Evolutionary conservation across 2,113 vertebrate species (phyloP), one percentile per base, ranked within the genome.

Genomic region (Austrofundulus limnaeus): DNA sequence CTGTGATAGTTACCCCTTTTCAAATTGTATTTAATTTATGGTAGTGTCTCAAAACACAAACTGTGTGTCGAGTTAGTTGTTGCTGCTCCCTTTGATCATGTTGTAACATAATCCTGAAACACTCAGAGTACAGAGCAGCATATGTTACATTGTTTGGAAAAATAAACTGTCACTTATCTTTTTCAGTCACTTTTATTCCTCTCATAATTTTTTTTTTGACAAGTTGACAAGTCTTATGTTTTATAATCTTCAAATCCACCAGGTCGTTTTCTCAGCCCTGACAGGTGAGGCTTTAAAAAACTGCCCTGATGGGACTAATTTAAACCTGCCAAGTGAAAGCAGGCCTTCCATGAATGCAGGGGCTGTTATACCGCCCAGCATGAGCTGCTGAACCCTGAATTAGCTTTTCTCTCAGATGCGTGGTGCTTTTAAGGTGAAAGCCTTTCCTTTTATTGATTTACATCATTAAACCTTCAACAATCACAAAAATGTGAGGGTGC

Each of bases 301-400:
- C 15, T 6, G 49, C 46, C 42, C 67, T 64, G 25, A 17, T 20
- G 28, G 19, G 28, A 21, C 19, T 38, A 37, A 37, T 61, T 61
- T 20, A 61, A 37, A 28, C 31, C 31, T 65, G 50, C 41, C 25
- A 19, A 13, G 31, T 39, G 41, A 34, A 60, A 67, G 57, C 25
- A 34, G 21, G 39, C 49, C 19, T 28, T 31, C 15, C 7, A 1
- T 46, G 16, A 55, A 47, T 23, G 10, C 24, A 8, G 46, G 8
- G 5, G 20, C 46, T 34, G 52, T 31, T 64, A 50, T 39, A 48
- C 55, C 23, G 20, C 15, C 20, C 20, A 51, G 41, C 28, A 20
- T 11, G 49, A 70, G n/a, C 21, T 24, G 14, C 24, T 42, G 41
- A 45, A 45, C 24, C 56, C 42, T 39, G 51, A 42, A 75, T 60